Conservation (phyloP, 2,888 invertebrate genomes). For the Apeira syringaria region DNA sequence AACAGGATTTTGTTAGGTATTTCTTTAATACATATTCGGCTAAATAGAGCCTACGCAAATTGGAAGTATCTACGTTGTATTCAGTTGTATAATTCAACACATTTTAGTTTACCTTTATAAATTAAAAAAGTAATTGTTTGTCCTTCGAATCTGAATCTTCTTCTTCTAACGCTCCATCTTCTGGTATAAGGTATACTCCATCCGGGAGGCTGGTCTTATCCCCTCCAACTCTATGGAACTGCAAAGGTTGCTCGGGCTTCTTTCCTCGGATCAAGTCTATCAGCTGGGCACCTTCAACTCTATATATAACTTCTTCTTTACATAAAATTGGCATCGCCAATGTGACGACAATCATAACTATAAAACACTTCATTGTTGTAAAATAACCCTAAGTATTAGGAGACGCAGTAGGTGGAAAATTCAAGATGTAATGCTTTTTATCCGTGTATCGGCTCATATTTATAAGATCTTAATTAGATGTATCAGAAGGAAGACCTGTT, state of each 20-base stretch:
- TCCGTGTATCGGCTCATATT: slow-evolving; percentile 30
- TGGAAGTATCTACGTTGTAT: no score
- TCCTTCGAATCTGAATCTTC: neutral
- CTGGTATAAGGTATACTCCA: slow-evolving; percentile 52
- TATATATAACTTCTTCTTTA: slow-evolving; percentile 40
- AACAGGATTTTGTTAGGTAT: no score
- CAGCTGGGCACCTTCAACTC: slow-evolving; percentile 38
- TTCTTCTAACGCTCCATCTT: slow-evolving; percentile 36
- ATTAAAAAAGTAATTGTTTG: neutral
- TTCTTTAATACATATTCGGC: no score
- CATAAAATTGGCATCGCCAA: slow-evolving; percentile 26
- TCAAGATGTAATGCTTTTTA: slow-evolving; percentile 36
- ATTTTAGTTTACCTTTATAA: no score
- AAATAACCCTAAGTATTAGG: neutral
- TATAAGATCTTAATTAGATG: slow-evolving; percentile 36
- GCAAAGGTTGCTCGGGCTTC: slow-evolving; percentile 27
- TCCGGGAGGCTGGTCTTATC: slow-evolving; percentile 38
- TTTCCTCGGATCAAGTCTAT: slow-evolving; percentile 43
- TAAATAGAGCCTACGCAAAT: no score
- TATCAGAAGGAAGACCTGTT: slow-evolving; percentile 8
- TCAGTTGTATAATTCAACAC: no score
- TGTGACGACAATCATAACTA: slow-evolving; percentile 3
- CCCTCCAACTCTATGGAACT: slow-evolving; percentile 37
- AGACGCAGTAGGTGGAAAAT: slow-evolving; percentile 23
- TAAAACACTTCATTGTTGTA: slow-evolving; percentile 9